Evolutionary conservation across 2,113 vertebrate genomes (phyloP).

Genomic region (Syngnathus typhle): DNA sequence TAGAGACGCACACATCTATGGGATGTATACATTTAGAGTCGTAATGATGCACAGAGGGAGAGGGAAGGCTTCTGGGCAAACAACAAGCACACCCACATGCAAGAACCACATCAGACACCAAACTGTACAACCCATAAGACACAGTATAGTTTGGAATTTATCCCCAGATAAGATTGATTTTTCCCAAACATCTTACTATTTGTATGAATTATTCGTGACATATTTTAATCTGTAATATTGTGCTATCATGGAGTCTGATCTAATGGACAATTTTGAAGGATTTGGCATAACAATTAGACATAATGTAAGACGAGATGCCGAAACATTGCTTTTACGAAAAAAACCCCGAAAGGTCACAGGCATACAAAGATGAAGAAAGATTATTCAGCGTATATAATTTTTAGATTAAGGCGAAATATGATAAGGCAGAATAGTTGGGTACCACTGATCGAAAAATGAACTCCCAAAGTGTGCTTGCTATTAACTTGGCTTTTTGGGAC

Average conservation of each 20-base stretch:
- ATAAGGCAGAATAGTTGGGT: background rate
- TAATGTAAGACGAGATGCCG: background rate
- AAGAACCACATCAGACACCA: conserved; percentile 22
- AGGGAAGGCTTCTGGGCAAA: conserved; percentile 26
- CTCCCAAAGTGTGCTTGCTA: background rate
- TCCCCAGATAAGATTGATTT: background rate
- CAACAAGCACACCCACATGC: conserved; percentile 35
- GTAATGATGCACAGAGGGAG: conserved; percentile 48
- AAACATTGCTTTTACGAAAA: background rate
- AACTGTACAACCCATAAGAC: background rate
- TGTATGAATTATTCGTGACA: background rate
- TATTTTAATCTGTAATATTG: background rate
- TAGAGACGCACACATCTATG: background rate
- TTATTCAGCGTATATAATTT: background rate
- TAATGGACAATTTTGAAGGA: background rate
- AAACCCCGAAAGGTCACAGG: background rate
- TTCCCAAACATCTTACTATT: background rate
- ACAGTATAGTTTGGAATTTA: background rate
- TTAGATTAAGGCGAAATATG: background rate
- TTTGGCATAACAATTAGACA: background rate
- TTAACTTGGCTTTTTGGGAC: background rate
- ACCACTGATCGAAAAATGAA: background rate
- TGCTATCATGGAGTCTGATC: background rate
- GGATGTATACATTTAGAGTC: conserved; percentile 9
- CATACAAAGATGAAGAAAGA: background rate